Evolutionary conservation across 2,797 vertebrate species (phyloP), one percentile per base, ranked within the genome.

Genomic region (Falco naumanni): DNA sequence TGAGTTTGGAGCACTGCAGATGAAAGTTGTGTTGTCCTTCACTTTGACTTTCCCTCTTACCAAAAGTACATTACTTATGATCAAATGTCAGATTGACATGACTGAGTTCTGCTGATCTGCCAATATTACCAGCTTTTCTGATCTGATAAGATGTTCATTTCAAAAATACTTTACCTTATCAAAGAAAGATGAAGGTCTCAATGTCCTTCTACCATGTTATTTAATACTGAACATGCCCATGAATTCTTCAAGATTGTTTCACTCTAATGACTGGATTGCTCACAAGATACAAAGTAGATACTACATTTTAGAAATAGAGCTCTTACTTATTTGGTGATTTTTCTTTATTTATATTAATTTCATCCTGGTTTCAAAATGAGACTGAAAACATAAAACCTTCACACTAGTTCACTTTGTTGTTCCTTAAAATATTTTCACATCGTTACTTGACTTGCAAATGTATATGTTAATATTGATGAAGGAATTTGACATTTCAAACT

Each of bases 81-180:
- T 96, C 95, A 95, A 87, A 89, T 48, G 90, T 84, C 92, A 97
- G 96, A 93, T 92, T 85, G 72, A 91, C 85, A 92, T 72, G 87
- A 85, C 82, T 79, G 79, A 93, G 66, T 93, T 93, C 82, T 89
- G 76, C 77, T 96, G 80, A 95, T 94, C 96, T 93, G 86, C 85
- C 83, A 88, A 90, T 97, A 96, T 88, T 80, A 80, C 63, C 76
- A 94, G 80, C 89, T 94, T 97, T 95, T 88, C 90, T 96, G 87
- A 96, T 95, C 60, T 95, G 92, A 97, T 95, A 97, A 76, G 87
- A 59, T 90, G 81, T 54, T 94, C 87, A 92, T 92, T 96, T 95
- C 54, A 65, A 91, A 88, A 92, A 87, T 63, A 93, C 82, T 96
- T 96, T 95, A 82, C 70, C 87, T 94, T 97, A 95, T 76, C 81